Evolutionary conservation across 2,797 vertebrate species (phyloP), one percentile per base, ranked within the genome.

Genomic region (Halcyon chelicuti): DNA sequence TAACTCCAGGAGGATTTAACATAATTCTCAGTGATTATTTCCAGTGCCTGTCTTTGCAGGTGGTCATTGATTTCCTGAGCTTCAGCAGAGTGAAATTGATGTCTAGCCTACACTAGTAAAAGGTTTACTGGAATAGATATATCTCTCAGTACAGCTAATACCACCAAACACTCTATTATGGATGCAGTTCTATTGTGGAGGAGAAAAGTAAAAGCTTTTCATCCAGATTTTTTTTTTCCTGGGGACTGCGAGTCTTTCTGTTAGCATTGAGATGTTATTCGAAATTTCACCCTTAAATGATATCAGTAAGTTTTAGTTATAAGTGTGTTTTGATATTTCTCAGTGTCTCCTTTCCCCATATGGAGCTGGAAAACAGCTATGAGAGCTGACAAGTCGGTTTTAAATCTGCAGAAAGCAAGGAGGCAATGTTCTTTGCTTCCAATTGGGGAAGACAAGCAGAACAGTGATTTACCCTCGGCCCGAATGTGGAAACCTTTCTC

Each of bases 1-100:
- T 95, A 95, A 97, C 90, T 95, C 94, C 86, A 94, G 90, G 14
- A 92, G 77, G 96, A 94, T 96, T 96, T 96, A 90, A 92, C 33
- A 68, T 97, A 94, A 96, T 96, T 95, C 95, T 90, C 66, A 94
- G 93, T 96, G 93, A 95, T 97, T 96, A 96, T 96, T 95, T 96
- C 70, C 93, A 96, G 42, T 92, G 86, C 63, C 86, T 96, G 88
- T 95, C 95, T 95, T 96, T 92, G 88, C 86, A 95, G 90, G 95
- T 94, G 94, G 95, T 92, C 96, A 96, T 97, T 96, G 95, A 97
- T 97, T 97, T 97, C 70, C 76, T 68, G 77, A 95, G 95, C 73
- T 97, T 94, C 94, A 95, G 88, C 70, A 90, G 92, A 96, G 70
- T 81, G 79, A 96, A 95, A 97, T 90, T 96, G 95, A 95, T 94